These are phyloP conservation scores for Choloepus hoffmanni DNA, from an alignment of 2,113 vertebrate genomes.

Conservation along the genomic window DNA sequence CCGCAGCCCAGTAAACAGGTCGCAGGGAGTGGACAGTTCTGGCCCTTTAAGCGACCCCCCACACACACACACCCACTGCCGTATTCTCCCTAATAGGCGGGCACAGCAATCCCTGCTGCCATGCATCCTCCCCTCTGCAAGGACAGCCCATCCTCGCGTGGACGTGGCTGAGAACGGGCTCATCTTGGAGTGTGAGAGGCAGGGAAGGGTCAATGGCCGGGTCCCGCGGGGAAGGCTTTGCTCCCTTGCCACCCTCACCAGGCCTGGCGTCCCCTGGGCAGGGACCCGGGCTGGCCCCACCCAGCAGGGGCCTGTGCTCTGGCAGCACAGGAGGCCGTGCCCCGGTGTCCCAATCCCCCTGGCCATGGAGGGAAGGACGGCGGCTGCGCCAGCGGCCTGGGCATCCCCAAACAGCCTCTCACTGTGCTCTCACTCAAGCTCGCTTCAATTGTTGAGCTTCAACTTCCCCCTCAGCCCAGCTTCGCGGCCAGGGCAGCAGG, in stretches of 20 bases:
- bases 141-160: accelerated
- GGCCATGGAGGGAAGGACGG: not conserved
- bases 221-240: not conserved
- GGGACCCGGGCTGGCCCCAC: not conserved
- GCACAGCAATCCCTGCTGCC: accelerated
- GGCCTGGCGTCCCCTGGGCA: not conserved
- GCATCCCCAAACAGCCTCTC: accelerated
- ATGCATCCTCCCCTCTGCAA: not conserved
- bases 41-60: not conserved
- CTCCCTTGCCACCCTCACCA: not conserved
- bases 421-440: not conserved
- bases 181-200: not conserved
- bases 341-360: not conserved
- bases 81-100: not conserved
- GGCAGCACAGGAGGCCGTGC: too few species aligned
- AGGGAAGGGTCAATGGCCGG: not conserved
- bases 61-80: accelerated
- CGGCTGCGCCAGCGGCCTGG: not conserved
- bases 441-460: not conserved
- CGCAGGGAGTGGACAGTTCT: not conserved
- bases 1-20: not conserved
- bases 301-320: not conserved
- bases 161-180: not conserved
- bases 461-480: not conserved
- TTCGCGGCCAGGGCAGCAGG: not conserved